Evolutionary conservation across 2,113 vertebrate species (phyloP).

Genomic region (Hyaena hyaena): DNA sequence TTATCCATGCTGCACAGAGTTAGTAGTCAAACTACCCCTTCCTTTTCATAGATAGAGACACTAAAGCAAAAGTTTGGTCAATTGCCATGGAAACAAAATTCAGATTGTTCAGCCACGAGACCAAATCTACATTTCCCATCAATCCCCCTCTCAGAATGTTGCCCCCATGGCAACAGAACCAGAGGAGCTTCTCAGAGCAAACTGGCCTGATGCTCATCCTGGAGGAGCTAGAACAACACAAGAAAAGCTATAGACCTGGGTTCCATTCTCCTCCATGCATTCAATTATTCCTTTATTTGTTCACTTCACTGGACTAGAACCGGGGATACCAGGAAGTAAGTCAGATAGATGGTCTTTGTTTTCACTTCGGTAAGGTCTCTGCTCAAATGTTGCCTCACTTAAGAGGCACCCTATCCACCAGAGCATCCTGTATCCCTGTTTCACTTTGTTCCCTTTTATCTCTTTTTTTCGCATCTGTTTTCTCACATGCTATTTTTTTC

Average conservation of each 20-base stretch:
- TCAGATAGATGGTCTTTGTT: neutral
- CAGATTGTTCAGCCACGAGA: neutral
- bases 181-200: neutral
- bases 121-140: neutral
- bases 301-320: neutral
- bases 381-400: neutral
- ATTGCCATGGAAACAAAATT: neutral
- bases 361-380: neutral
- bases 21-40: neutral
- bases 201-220: neutral
- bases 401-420: neutral
- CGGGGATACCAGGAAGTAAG: neutral
- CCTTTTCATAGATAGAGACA: neutral
- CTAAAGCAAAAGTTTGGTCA: neutral
- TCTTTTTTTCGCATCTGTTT: neutral
- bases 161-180: neutral
- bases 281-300: neutral
- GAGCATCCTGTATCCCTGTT: neutral
- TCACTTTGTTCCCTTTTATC: neutral
- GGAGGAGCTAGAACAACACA: rapidly evolving
- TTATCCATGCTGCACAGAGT: neutral
- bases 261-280: neutral
- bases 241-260: neutral
- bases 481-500: neutral
- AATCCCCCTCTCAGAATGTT: neutral